Base-by-base conservation (phyloP, 1,140 invertebrate species). In the Solen grandis region DNA sequence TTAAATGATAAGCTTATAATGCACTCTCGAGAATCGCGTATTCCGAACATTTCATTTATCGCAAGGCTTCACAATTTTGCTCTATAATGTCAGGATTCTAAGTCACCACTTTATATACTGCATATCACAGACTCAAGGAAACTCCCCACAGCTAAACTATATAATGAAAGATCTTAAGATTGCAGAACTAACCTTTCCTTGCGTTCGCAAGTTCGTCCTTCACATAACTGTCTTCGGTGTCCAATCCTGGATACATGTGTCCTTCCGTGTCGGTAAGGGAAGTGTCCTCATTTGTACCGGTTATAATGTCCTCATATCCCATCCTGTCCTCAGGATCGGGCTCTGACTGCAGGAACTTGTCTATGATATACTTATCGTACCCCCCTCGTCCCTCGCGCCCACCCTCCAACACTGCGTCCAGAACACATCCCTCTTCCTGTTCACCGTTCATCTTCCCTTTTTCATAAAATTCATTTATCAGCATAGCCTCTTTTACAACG, bases 381-480 rank as follows among this genome's bases (percentile, higher is more conserved):
- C 19, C 19, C 19, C 41, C 5, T 63, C 62, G 25, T 52, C 19
- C n/a, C 14, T 31, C 14, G 10, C 5, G 22, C 14, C 62, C 33
- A 27, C 62, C 31, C 31, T 31, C 31, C 10, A 16, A 22, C 4
- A 10, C 25, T 29, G 5, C 4, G 62, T 46, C n/a, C 33, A 35
- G 31, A 27, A 5, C 22, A 31, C 13, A 13, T 29, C 62, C 10
- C 25, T 5, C 14, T 33, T 31, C 10, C 4, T 14, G 16, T 14
- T 22, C 14, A 33, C 4, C 22, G 62, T 55, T 68, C 3, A 66
- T 38, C 27, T 22, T 77, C 27, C 68, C 75, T 16, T 33, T n/a
- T 22, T 19, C 38, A 29, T 77, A 68, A 13, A 77, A 68, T 5
- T 77, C 75, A 38, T 77, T 77, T 55, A 77, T 66, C 10, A 77